A percentile compares a stretch with the other conserved stretches of the same genome.
Evolutionary conservation across 2,888 invertebrate species (phyloP).

Genomic region (Drosophila vallismaia): DNA sequence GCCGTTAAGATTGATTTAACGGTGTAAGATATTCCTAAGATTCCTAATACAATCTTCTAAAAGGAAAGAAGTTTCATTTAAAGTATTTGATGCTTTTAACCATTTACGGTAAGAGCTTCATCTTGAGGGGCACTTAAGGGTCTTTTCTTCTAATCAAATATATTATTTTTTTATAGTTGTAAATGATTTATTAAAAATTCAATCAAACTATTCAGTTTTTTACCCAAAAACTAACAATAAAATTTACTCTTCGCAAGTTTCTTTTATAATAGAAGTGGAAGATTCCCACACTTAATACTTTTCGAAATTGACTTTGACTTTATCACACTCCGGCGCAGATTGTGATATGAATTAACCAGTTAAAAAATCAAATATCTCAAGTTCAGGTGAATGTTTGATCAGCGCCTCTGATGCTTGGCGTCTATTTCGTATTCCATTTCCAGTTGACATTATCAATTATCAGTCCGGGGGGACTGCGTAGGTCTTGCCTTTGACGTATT

Average conservation of each 20-base stretch:
- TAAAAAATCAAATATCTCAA: slow-evolving; percentile 20
- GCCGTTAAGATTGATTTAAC: slow-evolving; percentile 8
- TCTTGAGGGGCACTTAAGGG: no score
- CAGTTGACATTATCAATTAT: slow-evolving; percentile 77
- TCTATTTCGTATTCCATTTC: slow-evolving; percentile 61
- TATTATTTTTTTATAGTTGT: no score
- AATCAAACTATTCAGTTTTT: no score
- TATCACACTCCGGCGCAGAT: slow-evolving; percentile 1
- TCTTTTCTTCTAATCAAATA: no score
- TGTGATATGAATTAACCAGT: slow-evolving; percentile 4
- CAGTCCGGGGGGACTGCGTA: slow-evolving; percentile 49
- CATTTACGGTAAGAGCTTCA: no score
- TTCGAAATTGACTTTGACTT: neutral
- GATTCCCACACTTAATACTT: neutral
- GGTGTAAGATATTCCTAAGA: neutral
- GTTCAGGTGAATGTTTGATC: slow-evolving; percentile 17
- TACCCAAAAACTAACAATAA: no score
- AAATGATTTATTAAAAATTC: no score
- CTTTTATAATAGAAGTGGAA: neutral
- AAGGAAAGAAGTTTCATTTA: neutral
- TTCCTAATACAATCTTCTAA: no score
- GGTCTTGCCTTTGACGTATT: slow-evolving; percentile 29
- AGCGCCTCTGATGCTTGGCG: slow-evolving; percentile 5
- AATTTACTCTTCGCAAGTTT: neutral
- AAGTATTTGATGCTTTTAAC: no score